Conservation (phyloP, 2,797 vertebrate genomes). For the Crax fasciolata region DNA sequence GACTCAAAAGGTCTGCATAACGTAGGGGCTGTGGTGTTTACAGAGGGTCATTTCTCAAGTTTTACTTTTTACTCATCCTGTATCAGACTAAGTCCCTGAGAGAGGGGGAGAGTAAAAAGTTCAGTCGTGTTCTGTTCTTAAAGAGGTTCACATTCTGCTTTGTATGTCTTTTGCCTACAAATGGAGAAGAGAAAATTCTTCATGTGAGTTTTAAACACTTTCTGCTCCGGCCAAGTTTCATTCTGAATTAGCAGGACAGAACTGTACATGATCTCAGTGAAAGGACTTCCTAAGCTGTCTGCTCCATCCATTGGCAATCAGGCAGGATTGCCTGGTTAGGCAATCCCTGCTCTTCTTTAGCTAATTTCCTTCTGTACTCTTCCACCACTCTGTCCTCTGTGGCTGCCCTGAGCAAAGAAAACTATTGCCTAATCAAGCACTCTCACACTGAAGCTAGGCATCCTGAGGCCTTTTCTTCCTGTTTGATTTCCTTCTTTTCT, state of each 20-base stretch:
- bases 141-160: neutral
- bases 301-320: neutral
- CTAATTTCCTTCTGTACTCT: constrained; percentile 50
- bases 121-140: neutral
- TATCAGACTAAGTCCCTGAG: neutral
- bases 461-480: neutral
- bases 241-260: constrained; percentile 10
- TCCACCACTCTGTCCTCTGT: neutral
- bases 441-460: neutral
- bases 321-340: constrained; percentile 37
- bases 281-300: constrained; percentile 39
- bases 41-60: neutral
- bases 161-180: constrained; percentile 36
- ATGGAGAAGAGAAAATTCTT: constrained; percentile 63
- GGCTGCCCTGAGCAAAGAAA: neutral
- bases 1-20: neutral
- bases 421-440: neutral
- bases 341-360: constrained; percentile 38
- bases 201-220: neutral
- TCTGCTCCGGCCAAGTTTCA: constrained; percentile 42
- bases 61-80: neutral
- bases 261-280: neutral
- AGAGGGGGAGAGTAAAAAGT: neutral
- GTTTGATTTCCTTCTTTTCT: neutral
- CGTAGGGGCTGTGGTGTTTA: neutral